Evolutionary conservation across 2,113 vertebrate genomes (phyloP), one percentile per base, ranked within the genome.

Genomic region (Scytalopus superciliaris): DNA sequence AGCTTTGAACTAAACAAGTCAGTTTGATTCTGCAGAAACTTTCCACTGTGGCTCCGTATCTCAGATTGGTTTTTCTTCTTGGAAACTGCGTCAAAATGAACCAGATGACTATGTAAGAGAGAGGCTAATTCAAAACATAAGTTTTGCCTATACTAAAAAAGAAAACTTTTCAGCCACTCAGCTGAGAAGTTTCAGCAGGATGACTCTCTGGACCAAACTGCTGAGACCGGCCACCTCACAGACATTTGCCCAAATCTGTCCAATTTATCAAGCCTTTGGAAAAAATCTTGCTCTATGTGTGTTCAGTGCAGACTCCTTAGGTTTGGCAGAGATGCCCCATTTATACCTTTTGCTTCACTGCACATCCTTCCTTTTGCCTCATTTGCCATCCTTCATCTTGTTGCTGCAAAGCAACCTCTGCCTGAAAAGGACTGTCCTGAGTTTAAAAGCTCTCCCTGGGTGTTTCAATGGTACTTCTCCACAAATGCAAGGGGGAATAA

Each of bases 201-300:
- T 19, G 4, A 52, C 7, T 17, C 49, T n/a, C 39, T 37, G 70
- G 6, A 35, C 40, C 23, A 40, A 6, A 0, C 24, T 19, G 16
- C n/a, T 77, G 47, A 80, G 59, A 52, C 12, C 30, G 47, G 40
- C 15, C 44, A 35, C 6, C 23, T 75, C 52, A 31, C 9, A 60
- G 44, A 25, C 16, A 12, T 83, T 75, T 80, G 50, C 57, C 59
- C 35, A 10, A 57, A 63, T 23, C 52, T 77, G 23, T 31, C 31
- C 23, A 40, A 31, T 30, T 69, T 56, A 70, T 76, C 30, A 75
- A 86, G 62, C 18, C 33, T 42, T 60, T 67, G 33, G 8, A 42
- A 56, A 68, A 68, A 39, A 30, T 5, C 45, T 67, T 4, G 0
- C 25, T 70, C 1, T 1, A 1, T 3, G 0, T 22, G 17, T 10